Percentiles rank a stretch among this genome's conserved stretches.
Conservation (phyloP, 1,140 invertebrate genomes). For the Zaprionus tsacasi region DNA sequence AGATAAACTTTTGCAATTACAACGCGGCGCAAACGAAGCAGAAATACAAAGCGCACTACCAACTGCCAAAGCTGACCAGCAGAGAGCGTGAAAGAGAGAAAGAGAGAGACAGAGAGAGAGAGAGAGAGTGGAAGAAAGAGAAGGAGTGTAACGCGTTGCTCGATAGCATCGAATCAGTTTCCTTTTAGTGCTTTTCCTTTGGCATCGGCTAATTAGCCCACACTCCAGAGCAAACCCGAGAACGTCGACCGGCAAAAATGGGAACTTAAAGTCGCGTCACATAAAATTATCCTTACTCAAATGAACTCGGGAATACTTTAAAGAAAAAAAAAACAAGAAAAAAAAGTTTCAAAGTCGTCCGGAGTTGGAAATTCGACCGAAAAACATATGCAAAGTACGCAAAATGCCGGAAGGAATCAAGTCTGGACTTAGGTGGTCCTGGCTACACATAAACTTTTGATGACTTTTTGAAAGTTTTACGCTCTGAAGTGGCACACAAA, state of each 20-base stretch:
- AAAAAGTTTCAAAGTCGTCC: slow-evolving; percentile 37
- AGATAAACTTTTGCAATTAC: slow-evolving; percentile 83
- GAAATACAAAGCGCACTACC: slow-evolving; percentile 54
- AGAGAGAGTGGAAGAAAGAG: background rate
- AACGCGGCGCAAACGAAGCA: slow-evolving; percentile 67
- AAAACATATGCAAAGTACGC: slow-evolving; percentile 58
- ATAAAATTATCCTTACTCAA: slow-evolving; percentile 54
- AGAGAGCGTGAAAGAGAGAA: background rate
- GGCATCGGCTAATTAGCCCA: slow-evolving; percentile 64
- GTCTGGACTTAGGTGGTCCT: slow-evolving; percentile 55
- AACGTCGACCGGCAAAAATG: background rate
- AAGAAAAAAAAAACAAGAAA: slow-evolving; percentile 21
- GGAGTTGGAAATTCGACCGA: slow-evolving; percentile 41
- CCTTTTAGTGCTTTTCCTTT: slow-evolving; percentile 63
- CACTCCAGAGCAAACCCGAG: slow-evolving; percentile 18
- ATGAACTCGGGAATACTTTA: slow-evolving; percentile 55
- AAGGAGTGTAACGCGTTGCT: slow-evolving; percentile 50
- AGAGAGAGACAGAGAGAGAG: background rate
- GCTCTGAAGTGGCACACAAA: slow-evolving; percentile 66
- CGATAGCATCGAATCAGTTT: slow-evolving; percentile 79
- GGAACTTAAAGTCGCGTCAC: slow-evolving; percentile 58
- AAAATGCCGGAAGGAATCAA: slow-evolving; percentile 38
- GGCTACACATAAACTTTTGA: slow-evolving; percentile 71
- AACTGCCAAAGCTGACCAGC: slow-evolving; percentile 30
- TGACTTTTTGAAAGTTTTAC: slow-evolving; percentile 79